These are phyloP conservation scores for Myopa tessellatipennis DNA, from an alignment of 2,888 invertebrate species.

Conservation along the genomic window DNA sequence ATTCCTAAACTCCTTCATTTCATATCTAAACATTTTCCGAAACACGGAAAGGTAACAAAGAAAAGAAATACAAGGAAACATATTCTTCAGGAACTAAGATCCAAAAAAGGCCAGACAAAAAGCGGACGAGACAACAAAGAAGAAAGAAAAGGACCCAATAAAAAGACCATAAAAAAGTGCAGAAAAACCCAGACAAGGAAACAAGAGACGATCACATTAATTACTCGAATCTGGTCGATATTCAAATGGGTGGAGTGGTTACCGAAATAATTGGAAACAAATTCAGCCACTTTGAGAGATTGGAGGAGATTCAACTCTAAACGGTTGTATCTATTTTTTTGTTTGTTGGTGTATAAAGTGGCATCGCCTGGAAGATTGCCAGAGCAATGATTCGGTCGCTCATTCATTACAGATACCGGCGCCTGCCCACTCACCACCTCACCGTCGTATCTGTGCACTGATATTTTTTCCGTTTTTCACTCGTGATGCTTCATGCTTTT, in stretches of 20 bases:
- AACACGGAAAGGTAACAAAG: no score
- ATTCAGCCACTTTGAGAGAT: not conserved
- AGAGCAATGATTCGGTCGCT: not conserved
- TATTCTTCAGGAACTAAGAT: no score
- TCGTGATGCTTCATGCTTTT: not conserved
- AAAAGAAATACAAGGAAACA: no score
- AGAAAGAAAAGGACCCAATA: not conserved
- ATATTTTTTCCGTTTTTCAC: no score
- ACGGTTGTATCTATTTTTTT: not conserved
- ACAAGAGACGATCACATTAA: not conserved
- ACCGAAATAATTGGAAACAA: not conserved
- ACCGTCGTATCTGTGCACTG: no score
- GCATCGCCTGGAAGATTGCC: not conserved
- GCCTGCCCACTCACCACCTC: not conserved
- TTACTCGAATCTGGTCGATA: not conserved
- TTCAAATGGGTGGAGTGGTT: not conserved
- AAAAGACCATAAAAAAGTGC: not conserved
- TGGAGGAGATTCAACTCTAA: not conserved
- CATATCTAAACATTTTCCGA: no score
- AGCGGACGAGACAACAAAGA: slow-evolving; percentile 12
- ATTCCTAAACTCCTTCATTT: no score
- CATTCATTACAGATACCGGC: not conserved
- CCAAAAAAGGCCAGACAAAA: not conserved
- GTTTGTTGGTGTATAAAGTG: not conserved
- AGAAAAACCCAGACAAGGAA: not conserved